A percentile compares a stretch with the other conserved stretches of the same genome.
These are phyloP conservation scores for Andinoacara biseriatus DNA, from an alignment of 2,113 vertebrate genomes.

Conservation along the genomic window DNA sequence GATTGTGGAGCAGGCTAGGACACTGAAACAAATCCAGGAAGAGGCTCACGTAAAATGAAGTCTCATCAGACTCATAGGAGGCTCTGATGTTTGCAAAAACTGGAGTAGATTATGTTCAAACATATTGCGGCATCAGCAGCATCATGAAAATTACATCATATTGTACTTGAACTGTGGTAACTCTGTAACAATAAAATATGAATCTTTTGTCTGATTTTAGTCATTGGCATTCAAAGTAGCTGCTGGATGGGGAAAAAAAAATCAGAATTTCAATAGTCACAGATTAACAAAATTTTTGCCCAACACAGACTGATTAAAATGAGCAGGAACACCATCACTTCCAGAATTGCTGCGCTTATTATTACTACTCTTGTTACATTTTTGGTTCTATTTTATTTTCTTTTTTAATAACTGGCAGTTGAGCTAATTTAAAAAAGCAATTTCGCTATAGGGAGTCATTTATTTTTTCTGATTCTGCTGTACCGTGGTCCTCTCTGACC, in stretches of 20 bases:
- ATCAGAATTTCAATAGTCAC: background rate
- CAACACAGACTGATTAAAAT: background rate
- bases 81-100: conserved; percentile 25
- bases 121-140: background rate
- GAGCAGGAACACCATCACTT: background rate
- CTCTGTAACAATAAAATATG: background rate
- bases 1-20: conserved; percentile 6
- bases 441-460: background rate
- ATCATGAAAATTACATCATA: background rate
- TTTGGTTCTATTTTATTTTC: background rate
- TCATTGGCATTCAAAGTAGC: background rate
- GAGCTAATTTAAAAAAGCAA: background rate
- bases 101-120: background rate
- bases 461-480: background rate
- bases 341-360: background rate
- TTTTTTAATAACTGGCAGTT: background rate
- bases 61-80: conserved; percentile 7
- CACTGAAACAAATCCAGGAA: conserved; percentile 13
- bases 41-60: conserved; percentile 3
- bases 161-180: conserved; percentile 1
- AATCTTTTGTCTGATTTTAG: background rate
- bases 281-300: background rate
- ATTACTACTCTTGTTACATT: background rate
- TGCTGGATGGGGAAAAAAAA: background rate
- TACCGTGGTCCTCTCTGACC: background rate